Conservation (phyloP, 2,113 vertebrate genomes). For the Naja naja region DNA sequence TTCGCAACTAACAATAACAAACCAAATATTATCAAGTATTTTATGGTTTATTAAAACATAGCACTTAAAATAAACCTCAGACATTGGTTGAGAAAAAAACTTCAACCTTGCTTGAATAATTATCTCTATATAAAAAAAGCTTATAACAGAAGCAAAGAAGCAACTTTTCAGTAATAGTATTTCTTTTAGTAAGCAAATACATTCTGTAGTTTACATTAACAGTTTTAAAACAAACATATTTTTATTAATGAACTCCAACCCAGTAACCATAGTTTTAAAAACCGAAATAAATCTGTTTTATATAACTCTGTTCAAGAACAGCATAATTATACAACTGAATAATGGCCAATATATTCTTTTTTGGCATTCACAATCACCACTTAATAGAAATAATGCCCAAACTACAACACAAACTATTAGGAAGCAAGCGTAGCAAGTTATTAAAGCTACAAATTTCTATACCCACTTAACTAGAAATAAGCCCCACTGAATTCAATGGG, state of each 20-base stretch:
- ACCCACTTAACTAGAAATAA: background rate
- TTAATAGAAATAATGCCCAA: background rate
- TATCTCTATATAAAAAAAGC: slow-evolving; percentile 29
- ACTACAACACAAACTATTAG: background rate
- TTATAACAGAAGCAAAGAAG: background rate
- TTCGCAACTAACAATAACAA: too few relatives aligned
- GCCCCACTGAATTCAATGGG: background rate
- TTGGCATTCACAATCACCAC: background rate
- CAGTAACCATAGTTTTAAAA: background rate
- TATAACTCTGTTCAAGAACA: background rate
- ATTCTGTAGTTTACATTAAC: background rate
- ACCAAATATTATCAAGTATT: background rate
- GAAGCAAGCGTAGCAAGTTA: background rate
- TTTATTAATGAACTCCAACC: background rate
- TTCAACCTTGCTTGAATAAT: slow-evolving; percentile 31
- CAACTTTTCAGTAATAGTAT: background rate
- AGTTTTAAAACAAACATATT: background rate
- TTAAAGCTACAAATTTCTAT: background rate
- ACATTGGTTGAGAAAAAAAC: slow-evolving; percentile 16
- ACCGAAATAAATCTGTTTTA: background rate
- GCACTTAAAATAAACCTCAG: slow-evolving; percentile 23
- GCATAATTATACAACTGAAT: background rate
- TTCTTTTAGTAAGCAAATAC: background rate
- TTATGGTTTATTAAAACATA: slow-evolving; percentile 4
- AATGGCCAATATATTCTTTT: background rate